phyloP scores from a whole-genome alignment of 2,113 vertebrate genomes.

The Heliornis fulica region DNA sequence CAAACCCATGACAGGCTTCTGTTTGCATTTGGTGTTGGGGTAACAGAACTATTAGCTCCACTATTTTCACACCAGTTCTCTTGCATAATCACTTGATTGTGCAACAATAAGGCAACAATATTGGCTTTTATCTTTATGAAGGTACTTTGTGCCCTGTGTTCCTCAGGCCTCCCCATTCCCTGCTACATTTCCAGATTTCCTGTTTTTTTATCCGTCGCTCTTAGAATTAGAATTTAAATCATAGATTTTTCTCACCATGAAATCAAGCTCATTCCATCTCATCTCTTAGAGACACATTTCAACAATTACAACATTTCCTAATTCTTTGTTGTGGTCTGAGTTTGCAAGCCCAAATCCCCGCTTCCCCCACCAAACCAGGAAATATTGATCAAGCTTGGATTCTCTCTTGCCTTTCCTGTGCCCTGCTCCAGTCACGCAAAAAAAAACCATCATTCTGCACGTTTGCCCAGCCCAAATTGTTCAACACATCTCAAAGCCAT shows the following conservation, averaged over 20 bases:
- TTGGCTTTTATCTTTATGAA: background rate
- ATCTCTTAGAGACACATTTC: background rate
- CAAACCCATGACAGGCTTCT: background rate
- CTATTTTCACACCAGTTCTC: background rate
- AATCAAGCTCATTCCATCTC: background rate
- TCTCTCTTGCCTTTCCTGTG: background rate
- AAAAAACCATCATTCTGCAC: background rate
- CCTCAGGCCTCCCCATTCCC: background rate
- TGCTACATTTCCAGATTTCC: background rate
- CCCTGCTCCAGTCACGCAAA: background rate
- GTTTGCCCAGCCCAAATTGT: background rate
- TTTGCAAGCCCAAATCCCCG: background rate
- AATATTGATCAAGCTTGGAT: background rate
- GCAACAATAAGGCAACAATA: background rate
- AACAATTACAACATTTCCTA: background rate
- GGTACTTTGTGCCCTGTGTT: background rate
- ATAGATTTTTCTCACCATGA: background rate
- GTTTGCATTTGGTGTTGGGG: background rate
- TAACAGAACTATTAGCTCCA: background rate
- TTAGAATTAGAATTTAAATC: background rate
- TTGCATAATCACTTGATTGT: background rate
- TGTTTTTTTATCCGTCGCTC: background rate
- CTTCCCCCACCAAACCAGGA: background rate
- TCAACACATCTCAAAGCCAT: background rate
- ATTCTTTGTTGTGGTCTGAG: background rate